These are phyloP conservation scores for Boloria euphrosyne DNA, from an alignment of 2,888 invertebrate genomes.

Conservation along the genomic window DNA sequence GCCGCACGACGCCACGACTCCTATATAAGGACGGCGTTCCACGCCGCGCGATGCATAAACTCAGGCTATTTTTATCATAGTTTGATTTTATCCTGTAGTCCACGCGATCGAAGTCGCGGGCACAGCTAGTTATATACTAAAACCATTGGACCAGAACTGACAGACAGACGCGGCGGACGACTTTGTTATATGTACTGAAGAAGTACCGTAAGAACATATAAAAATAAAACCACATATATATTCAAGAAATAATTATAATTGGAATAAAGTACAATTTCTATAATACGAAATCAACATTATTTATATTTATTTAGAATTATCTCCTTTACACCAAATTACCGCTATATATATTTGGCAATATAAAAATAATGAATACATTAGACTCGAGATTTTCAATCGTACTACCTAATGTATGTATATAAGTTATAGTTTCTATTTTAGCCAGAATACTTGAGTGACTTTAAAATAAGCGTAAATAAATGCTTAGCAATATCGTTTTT, in stretches of 20 bases:
- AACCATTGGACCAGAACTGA: no score
- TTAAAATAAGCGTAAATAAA: neutral
- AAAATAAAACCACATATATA: slow-evolving; percentile 19
- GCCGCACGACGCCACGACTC: no score
- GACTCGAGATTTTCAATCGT: slow-evolving; percentile 70
- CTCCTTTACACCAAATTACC: slow-evolving; percentile 72
- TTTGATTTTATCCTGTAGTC: no score
- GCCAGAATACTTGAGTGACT: slow-evolving; percentile 29
- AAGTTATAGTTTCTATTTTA: slow-evolving; percentile 42
- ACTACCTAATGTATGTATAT: slow-evolving; percentile 64
- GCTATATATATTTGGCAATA: slow-evolving; percentile 81
- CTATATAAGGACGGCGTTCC: no score
- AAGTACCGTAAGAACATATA: neutral
- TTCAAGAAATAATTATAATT: slow-evolving; percentile 47
- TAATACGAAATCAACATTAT: slow-evolving; percentile 73
- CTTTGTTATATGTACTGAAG: no score
- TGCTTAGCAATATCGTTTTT: neutral
- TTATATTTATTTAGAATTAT: slow-evolving; percentile 67
- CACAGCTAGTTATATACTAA: no score
- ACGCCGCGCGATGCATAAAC: no score
- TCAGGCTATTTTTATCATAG: no score
- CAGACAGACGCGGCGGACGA: no score
- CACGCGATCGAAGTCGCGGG: no score
- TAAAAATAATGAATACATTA: slow-evolving; percentile 80
- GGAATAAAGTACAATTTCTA: slow-evolving; percentile 52